These are phyloP conservation scores for Macheiramphus alcinus DNA, from an alignment of 2,113 vertebrate genomes.

Conservation along the genomic window DNA sequence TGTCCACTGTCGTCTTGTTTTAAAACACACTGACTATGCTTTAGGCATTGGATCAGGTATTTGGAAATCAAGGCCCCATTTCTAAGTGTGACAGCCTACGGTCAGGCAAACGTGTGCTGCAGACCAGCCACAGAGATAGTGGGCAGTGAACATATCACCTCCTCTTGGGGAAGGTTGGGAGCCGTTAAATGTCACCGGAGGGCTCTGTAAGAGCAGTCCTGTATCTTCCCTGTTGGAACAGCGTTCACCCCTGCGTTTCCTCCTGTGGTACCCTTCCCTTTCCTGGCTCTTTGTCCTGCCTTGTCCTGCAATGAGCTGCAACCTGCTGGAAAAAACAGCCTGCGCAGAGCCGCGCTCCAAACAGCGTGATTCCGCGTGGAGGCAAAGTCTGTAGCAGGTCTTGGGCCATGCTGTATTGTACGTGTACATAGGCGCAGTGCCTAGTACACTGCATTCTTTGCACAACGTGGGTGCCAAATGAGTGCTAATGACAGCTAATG, in stretches of 20 bases:
- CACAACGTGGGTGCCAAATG: fast-evolving
- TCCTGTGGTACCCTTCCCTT: neutral
- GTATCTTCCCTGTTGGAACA: fast-evolving
- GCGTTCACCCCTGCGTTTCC: neutral
- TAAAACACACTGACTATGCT: neutral
- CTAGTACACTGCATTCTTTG: neutral
- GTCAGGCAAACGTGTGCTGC: neutral
- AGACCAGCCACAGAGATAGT: fast-evolving
- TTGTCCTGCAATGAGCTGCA: neutral
- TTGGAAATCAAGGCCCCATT: neutral
- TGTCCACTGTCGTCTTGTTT: neutral
- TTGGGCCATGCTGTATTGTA: neutral
- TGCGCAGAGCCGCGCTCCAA: neutral
- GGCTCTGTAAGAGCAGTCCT: neutral
- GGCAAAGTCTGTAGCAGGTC: neutral
- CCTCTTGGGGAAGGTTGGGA: fast-evolving
- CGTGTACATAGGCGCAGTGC: fast-evolving
- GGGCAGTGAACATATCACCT: neutral
- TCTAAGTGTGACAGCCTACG: neutral
- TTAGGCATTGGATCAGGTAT: neutral
- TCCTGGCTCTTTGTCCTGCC: neutral
- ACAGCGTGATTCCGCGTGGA: fast-evolving
- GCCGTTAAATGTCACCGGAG: fast-evolving
- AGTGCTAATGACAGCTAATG: neutral
- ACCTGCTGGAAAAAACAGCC: neutral